Base-by-base conservation (phyloP, 2,113 vertebrate species). In the Suncus etruscus region DNA sequence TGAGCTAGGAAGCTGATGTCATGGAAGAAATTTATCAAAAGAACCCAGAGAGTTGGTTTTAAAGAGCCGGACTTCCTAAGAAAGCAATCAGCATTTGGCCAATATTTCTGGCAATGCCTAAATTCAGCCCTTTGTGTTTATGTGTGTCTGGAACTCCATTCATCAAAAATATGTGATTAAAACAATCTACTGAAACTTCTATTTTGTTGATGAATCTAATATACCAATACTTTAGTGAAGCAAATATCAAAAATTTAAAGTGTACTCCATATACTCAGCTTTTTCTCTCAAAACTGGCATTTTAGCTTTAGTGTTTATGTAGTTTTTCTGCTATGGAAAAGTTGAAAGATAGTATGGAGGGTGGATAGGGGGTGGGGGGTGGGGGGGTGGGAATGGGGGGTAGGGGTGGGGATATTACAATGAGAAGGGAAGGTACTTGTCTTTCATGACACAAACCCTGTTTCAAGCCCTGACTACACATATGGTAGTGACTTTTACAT, bases 21-120 rank as follows among this genome's bases (percentile, higher is more conserved):
- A 9, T 25, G 63, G 25, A 79, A 86, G 47, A 91, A 84, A 83
- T 75, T 90, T 22, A 66, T 81, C 27, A 70, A 47, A 94, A 91
- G 31, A 74, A 68, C 61, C 50, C 31, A 70, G 76, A 69, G 61
- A 51, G n/a, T 78, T 83, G 39, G 31, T 31, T 87, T 90, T 85
- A 89, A 74, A 83, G 66, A 12, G 6, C 11, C 75, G 29, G 29
- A n/a, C 11, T 74, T 85, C 1, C 31, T 89, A 32, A 50, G 78
- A 80, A 80, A 89, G 73, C 31, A 70, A 32, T 48, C 16, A 11
- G 31, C 70, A 65, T 74, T 73, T 39, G 47, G 76, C 72, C 39
- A 48, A 14, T 68, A 51, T 65, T 81, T 82, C 22, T 76, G 45
- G 24, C 32, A 27, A 29, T 72, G 15, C 29, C 3, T 24, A 6